Percentiles rank a stretch among this genome's conserved stretches.
These are phyloP conservation scores for Melinopterus prodromus DNA, from an alignment of 2,888 invertebrate species.

Conservation along the genomic window DNA sequence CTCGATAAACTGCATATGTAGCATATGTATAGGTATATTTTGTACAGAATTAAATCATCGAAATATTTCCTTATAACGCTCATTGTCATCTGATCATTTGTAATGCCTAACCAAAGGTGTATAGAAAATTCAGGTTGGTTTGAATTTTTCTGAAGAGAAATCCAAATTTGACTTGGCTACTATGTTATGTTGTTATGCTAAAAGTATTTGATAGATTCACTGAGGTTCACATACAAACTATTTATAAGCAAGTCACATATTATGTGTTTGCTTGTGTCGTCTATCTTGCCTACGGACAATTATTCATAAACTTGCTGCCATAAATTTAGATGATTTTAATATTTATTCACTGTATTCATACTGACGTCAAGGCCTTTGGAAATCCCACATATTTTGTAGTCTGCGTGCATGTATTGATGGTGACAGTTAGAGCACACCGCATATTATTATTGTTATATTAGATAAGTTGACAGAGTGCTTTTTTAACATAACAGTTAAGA, in stretches of 20 bases:
- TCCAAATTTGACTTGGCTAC: no score
- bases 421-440: neutral
- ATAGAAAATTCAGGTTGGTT: no score
- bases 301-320: neutral
- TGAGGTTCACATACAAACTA: neutral
- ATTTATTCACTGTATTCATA: neutral
- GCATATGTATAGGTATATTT: no score
- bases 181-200: no score
- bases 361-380: neutral
- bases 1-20: no score
- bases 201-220: neutral
- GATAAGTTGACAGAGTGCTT: neutral
- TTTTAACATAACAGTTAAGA: no score
- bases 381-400: neutral
- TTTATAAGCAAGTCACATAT: neutral
- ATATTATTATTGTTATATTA: neutral
- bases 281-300: neutral
- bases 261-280: neutral
- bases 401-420: neutral
- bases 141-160: no score
- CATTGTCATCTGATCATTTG: no score
- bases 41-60: no score
- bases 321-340: neutral
- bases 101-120: no score
- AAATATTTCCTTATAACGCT: no score